Conservation (phyloP, 2,888 invertebrate genomes). For the Eristalinus sepulchralis region DNA sequence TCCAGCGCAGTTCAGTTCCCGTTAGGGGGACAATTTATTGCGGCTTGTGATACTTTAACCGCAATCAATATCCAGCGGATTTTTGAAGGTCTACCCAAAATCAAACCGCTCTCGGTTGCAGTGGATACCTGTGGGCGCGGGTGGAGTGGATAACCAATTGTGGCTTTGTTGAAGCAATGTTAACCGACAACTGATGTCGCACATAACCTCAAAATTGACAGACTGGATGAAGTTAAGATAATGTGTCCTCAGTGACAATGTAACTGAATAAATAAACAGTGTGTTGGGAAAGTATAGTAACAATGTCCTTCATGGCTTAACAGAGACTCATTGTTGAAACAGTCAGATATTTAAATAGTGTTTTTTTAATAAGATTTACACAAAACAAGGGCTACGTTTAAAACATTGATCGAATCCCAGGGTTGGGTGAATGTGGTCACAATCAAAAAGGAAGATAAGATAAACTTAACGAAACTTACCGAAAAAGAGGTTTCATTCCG, state of each 20-base stretch:
- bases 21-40: conserved; percentile 29
- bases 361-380: too few relatives aligned
- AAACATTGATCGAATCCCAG: too few relatives aligned
- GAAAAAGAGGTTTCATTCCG: too few relatives aligned
- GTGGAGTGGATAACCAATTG: not conserved
- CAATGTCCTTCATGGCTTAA: too few relatives aligned
- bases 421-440: too few relatives aligned
- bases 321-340: too few relatives aligned
- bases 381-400: too few relatives aligned
- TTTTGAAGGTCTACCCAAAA: conserved; percentile 20
- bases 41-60: conserved; percentile 40
- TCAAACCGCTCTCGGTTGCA: not conserved
- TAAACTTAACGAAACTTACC: too few relatives aligned
- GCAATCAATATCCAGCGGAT: conserved; percentile 55
- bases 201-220: conserved; percentile 21
- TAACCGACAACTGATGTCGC: conserved; percentile 36
- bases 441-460: too few relatives aligned
- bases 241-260: not conserved
- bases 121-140: not conserved
- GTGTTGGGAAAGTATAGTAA: not conserved
- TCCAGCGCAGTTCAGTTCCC: not conserved
- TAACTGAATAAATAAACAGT: not conserved
- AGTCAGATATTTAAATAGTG: too few relatives aligned
- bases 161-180: not conserved
- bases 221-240: conserved; percentile 1